Base-by-base conservation (phyloP, 2,888 invertebrate species). In the Drosophila tripunctata region DNA sequence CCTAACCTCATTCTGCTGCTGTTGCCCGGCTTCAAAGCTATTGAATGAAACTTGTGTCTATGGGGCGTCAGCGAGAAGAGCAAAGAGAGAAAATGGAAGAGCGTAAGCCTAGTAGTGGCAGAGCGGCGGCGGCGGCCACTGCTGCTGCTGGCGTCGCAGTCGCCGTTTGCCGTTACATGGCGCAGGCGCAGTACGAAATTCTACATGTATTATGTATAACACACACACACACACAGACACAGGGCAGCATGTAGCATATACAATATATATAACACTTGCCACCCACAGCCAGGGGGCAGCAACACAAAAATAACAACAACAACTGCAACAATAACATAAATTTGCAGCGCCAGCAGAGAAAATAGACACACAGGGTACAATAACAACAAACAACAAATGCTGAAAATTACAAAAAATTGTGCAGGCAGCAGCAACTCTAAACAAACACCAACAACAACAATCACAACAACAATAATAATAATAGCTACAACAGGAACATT, bases 211-310 rank as follows among this genome's bases (percentile, higher is more conserved):
- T 48, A 62, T 51, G 38, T 66, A 36, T 64, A 21, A 21, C 36
- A 60, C 8, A 52, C 21, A 27, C 24, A 27, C 24, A 27, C 24
- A 27, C 24, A 1, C 12, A 17, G 6, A 27, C 10, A 10, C 17
- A 36, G 17, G 48, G 8, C 6, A 50, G 47, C 51, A 55, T 52
- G 35, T 21, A 63, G 35, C 14, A 15, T 36, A 33, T 47, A n/a
- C 47, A 8, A 35, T 51, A 51, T 64, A 73, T 33, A 60, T 50
- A 65, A 6, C 40, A 41, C 19, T 40, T 51, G 70, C 82, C 82
- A 87, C 87, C 84, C 82, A 86, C 81, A 84, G 81, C 84, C 66
- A 67, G 58, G 62, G 80, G 78, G 58, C 55, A 47, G 41, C 41
- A 31, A 27, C 43, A 76, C 36, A 67, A 35, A 40, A 55, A 6